A percentile compares a stretch with the other conserved stretches of the same genome.
Conservation (phyloP, 2,113 vertebrate species). For the Passer domesticus region DNA sequence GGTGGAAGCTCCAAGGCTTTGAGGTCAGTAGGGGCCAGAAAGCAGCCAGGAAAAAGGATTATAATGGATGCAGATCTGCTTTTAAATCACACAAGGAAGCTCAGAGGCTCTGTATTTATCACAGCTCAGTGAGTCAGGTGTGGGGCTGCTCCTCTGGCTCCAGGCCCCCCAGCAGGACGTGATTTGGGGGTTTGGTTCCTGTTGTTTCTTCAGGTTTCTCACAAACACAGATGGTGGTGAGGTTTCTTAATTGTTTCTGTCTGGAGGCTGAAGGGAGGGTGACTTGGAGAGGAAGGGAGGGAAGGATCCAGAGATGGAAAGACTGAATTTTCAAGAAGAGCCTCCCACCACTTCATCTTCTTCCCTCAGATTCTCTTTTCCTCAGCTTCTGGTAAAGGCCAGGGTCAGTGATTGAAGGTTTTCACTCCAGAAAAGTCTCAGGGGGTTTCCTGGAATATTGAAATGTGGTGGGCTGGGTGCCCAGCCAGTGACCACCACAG, state of each 20-base stretch:
- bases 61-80: neutral
- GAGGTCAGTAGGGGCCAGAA: neutral
- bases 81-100: neutral
- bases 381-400: neutral
- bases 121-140: neutral
- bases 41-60: neutral
- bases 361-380: neutral
- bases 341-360: neutral
- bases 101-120: accelerated
- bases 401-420: neutral
- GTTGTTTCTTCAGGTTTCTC: neutral
- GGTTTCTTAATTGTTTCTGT: neutral
- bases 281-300: neutral
- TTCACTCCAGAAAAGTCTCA: neutral
- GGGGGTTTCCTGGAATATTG: neutral
- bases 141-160: neutral
- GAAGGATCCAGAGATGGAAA: neutral
- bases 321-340: neutral
- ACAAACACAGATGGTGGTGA: neutral
- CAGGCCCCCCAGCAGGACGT: neutral
- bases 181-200: neutral
- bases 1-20: neutral
- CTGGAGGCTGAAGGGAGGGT: neutral
- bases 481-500: neutral
- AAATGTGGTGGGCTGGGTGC: neutral